These are phyloP conservation scores for Dinomys branickii DNA, from an alignment of 2,113 vertebrate genomes.

Conservation along the genomic window DNA sequence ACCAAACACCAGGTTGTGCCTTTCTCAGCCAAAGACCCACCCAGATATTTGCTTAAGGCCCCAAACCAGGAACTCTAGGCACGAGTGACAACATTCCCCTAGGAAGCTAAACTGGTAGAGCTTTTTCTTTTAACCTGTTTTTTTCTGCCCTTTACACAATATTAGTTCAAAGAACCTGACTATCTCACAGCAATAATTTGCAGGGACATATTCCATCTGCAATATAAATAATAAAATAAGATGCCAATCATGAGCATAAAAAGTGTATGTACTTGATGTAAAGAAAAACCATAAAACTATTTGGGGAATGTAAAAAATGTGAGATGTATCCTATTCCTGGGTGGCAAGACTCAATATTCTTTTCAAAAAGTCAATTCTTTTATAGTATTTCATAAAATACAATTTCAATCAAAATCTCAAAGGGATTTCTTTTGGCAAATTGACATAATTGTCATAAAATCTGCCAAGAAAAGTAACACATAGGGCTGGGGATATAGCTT, in stretches of 20 bases:
- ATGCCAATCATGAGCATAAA: conserved; percentile 27
- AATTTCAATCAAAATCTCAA: conserved; percentile 41
- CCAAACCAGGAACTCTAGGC: not conserved
- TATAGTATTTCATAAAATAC: conserved; percentile 22
- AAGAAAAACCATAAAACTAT: not conserved
- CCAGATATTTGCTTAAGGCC: not conserved
- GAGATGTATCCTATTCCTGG: not conserved
- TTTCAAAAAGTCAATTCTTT: not conserved
- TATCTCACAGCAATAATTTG: conserved; percentile 29
- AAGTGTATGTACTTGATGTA: not conserved
- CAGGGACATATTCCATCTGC: not conserved
- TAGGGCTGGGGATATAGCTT: too few relatives aligned
- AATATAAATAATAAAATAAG: not conserved
- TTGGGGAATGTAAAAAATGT: not conserved
- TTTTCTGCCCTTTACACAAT: not conserved
- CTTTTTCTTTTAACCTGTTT: not conserved
- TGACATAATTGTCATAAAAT: not conserved
- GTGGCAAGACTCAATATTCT: not conserved
- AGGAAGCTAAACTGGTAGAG: not conserved
- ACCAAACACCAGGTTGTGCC: not conserved
- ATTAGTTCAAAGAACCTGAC: not conserved
- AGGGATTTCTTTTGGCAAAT: not conserved
- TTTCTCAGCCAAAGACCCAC: not conserved
- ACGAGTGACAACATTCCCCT: not conserved
- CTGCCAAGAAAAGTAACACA: not conserved